These are phyloP conservation scores for Armadillidium nasatum DNA, from an alignment of 1,140 invertebrate genomes.

Conservation along the genomic window DNA sequence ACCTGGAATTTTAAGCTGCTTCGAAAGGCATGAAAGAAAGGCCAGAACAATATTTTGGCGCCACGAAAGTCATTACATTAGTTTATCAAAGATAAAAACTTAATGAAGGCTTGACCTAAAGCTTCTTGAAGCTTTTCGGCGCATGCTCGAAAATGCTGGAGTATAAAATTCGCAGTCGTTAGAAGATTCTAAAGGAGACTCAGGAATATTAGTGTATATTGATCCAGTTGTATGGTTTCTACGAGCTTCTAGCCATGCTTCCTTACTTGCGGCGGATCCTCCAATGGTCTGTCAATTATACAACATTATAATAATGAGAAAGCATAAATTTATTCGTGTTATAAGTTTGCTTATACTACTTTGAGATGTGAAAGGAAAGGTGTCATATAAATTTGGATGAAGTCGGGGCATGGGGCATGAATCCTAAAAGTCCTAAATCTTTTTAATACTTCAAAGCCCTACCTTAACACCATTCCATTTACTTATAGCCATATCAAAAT, in stretches of 20 bases:
- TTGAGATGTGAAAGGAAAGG: no score
- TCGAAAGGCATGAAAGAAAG: background rate
- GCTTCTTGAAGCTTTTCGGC: background rate
- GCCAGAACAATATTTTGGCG: background rate
- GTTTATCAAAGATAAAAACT: background rate
- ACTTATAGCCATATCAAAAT: no score
- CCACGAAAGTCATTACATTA: background rate
- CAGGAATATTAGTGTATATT: background rate
- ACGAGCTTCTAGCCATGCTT: background rate
- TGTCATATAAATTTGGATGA: no score
- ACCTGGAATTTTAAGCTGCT: no score
- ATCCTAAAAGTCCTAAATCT: no score
- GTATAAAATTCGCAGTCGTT: background rate
- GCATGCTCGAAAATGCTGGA: background rate
- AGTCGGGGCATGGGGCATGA: no score
- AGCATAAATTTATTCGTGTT: no score
- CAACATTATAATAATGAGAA: no score
- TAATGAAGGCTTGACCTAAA: constrained; percentile 8
- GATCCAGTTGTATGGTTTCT: background rate
- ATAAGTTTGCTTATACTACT: no score
- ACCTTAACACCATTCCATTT: no score
- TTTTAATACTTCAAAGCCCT: no score
- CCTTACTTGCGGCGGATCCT: background rate
- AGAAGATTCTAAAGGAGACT: background rate
- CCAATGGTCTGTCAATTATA: background rate